Evolutionary conservation across 2,113 vertebrate genomes (phyloP), one percentile per base, ranked within the genome.

Genomic region (Eretmochelys imbricata): DNA sequence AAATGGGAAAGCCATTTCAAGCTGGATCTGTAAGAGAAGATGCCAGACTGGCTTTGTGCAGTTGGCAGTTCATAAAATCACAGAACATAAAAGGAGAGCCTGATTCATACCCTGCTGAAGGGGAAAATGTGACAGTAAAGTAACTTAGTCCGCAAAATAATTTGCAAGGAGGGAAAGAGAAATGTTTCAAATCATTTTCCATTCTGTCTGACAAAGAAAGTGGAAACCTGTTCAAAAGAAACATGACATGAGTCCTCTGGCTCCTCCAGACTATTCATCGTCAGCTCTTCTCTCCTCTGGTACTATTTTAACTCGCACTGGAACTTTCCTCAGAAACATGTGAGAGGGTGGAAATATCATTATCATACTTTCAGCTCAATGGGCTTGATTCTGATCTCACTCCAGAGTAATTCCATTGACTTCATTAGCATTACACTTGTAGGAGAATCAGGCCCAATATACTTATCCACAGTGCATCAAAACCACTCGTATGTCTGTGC

Each of bases 1-100:
- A 57, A 89, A 88, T 90, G 97, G 94, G 91, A 97, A 98, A 98
- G 80, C 85, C 96, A 97, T 97, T 95, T 49, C 85, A 55, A 84
- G 48, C 35, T 10, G 0, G 72, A 27, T 46, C 54, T 53, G 75
- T 89, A 42, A 29, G 88, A 54, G 81, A 35, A 85, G 85, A 16
- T 54, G 97, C 97, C 96, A 93, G 92, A 57, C 92, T 35, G 89
- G 91, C 94, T 91, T 51, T 1, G 29, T 38, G 82, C 84, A 62
- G 46, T 62, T 92, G 93, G 97, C 97, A 96, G 89, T 3, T 88
- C 29, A 9, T 55, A 35, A 54, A n/a, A 62, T 78, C 95, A 72
- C 14, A 1, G 75, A 82, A 65, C 65, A 78, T 69, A 84, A 94
- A 91, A 84, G 89, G 90, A 69, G 94, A 92, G 55, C 65, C 91